These are phyloP conservation scores for Lasioglossum calceatum DNA, from an alignment of 2,888 invertebrate species.

Conservation along the genomic window DNA sequence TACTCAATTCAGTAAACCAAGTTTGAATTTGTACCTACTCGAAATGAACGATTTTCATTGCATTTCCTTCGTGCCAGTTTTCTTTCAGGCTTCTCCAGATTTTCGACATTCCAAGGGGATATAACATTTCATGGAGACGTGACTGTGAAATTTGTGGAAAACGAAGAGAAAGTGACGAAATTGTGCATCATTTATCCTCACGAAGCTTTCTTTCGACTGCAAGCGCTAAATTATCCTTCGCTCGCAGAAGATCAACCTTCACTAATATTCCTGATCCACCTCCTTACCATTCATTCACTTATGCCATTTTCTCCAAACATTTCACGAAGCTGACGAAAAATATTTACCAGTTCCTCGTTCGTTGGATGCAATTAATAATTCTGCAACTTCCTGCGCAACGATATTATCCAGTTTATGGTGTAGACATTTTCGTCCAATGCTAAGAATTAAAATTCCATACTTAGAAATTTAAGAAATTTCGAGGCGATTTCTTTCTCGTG, in stretches of 20 bases:
- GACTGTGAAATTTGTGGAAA: slow-evolving; percentile 1
- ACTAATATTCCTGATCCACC: neutral
- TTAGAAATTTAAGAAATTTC: neutral
- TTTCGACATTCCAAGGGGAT: neutral
- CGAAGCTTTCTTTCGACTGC: neutral
- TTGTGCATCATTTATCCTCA: neutral
- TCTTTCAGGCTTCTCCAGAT: neutral
- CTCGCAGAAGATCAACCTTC: neutral
- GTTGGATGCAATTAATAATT: too few relatives aligned
- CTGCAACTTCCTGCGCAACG: too few relatives aligned
- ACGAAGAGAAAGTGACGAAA: neutral
- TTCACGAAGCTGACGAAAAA: neutral
- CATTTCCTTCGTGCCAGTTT: too few relatives aligned
- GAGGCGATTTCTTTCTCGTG: neutral
- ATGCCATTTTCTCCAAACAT: neutral
- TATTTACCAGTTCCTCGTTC: too few relatives aligned
- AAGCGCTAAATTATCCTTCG: neutral
- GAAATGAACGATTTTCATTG: too few relatives aligned
- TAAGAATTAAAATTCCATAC: too few relatives aligned
- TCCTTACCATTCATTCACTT: neutral
- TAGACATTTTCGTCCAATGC: too few relatives aligned
- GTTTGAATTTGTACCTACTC: too few relatives aligned
- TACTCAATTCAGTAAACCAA: too few relatives aligned
- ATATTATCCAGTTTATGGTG: too few relatives aligned
- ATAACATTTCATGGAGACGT: neutral